phyloP scores from a whole-genome alignment of 2,888 invertebrate genomes.

The Tanytarsus gracilentus region DNA sequence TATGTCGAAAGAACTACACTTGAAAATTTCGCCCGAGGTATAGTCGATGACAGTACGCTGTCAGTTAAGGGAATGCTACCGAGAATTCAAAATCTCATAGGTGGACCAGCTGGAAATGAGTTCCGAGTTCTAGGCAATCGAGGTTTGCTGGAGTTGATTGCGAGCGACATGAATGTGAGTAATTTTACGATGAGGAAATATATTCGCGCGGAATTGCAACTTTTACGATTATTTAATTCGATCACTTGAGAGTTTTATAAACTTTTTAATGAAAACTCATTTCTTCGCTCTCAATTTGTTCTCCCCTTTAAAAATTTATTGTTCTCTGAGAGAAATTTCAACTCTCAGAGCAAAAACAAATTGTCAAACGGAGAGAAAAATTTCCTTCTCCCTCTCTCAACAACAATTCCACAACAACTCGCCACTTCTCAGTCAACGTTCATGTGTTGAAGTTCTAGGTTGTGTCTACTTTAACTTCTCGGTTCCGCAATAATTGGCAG shows the following conservation, averaged over 20 bases:
- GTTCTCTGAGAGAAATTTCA: no score
- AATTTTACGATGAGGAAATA: background rate
- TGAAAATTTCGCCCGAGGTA: constrained; percentile 59
- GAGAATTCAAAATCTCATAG: constrained; percentile 53
- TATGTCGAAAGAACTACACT: constrained; percentile 56
- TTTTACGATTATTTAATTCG: no score
- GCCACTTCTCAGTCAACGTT: constrained; percentile 2
- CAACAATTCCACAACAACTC: no score
- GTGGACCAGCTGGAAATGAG: constrained; percentile 43
- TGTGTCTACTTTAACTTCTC: background rate
- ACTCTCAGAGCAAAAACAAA: no score
- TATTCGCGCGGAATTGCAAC: no score
- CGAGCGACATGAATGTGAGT: constrained; percentile 33
- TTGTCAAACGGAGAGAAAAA: no score
- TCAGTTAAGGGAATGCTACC: constrained; percentile 58
- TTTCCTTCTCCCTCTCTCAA: no score
- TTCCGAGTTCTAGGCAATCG: constrained; percentile 42
- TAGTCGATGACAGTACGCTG: constrained; percentile 56
- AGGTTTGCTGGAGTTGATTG: constrained; percentile 44
- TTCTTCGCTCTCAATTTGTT: no score
- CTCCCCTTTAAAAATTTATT: no score
- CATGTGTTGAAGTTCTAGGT: background rate
- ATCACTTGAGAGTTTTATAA: background rate
- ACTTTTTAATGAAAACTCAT: no score
- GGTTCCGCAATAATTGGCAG: background rate